Evolutionary conservation across 2,113 vertebrate species (phyloP).

Genomic region (Hippocampus mohnikei): DNA sequence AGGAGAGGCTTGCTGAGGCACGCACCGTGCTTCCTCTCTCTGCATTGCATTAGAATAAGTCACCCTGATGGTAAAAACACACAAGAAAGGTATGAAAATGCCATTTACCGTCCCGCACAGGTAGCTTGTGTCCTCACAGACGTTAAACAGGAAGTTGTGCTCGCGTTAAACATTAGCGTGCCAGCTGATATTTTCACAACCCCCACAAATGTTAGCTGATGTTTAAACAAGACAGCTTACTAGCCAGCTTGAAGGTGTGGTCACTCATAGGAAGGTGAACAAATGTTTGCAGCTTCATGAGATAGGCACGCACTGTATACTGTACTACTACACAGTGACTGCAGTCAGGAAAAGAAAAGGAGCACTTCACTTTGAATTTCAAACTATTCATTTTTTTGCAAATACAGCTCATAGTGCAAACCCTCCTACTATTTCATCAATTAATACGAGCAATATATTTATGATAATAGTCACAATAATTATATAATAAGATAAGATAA

Average conservation of each 20-base stretch:
- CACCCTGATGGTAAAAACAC: not conserved
- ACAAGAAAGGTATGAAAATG: constrained; percentile 27
- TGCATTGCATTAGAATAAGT: constrained; percentile 27
- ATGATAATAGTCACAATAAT: too few relatives aligned
- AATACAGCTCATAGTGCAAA: not conserved
- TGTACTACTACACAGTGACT: not conserved
- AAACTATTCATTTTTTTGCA: not conserved
- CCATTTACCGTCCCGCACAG: constrained; percentile 12
- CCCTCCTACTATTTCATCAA: too few relatives aligned
- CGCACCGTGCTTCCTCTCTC: not conserved
- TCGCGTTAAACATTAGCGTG: constrained; percentile 69
- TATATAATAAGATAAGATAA: too few relatives aligned
- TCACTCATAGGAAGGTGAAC: constrained; percentile 46
- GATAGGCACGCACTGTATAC: not conserved
- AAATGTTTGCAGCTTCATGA: constrained; percentile 30
- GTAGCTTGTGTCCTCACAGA: not conserved
- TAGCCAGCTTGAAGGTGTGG: constrained; percentile 47
- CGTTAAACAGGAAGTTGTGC: not conserved
- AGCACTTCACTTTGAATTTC: not conserved
- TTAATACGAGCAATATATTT: too few relatives aligned
- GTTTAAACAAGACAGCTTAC: constrained; percentile 42
- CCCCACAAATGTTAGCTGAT: constrained; percentile 49
- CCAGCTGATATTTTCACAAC: constrained; percentile 48
- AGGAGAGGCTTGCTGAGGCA: constrained; percentile 34
- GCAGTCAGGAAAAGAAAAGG: not conserved